These are phyloP conservation scores for Drosophila bunnanda DNA, from an alignment of 2,888 invertebrate genomes.

Conservation along the genomic window DNA sequence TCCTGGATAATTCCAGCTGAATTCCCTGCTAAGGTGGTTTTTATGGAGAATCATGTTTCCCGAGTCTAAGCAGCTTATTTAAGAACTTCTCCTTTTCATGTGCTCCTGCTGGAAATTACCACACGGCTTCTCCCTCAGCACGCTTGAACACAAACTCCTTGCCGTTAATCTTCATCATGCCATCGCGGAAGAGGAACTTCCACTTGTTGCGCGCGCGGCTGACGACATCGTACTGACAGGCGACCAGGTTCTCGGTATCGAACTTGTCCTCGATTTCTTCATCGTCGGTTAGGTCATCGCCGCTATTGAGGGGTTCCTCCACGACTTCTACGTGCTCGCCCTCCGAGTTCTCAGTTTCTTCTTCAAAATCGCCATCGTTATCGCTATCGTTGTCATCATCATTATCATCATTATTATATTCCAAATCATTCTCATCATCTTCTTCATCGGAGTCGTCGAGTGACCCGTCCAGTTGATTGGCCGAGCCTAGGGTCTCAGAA, in stretches of 20 bases:
- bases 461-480: neutral
- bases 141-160: slow-evolving; percentile 7
- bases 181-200: slow-evolving; percentile 1
- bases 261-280: neutral
- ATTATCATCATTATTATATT: neutral
- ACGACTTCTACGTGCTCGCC: neutral
- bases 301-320: slow-evolving; percentile 1
- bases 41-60: neutral
- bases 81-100: neutral
- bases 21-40: neutral
- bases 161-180: slow-evolving; percentile 4
- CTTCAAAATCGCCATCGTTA: too few species aligned
- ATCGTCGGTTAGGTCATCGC: neutral
- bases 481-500: neutral
- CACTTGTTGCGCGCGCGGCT: slow-evolving; percentile 8
- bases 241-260: neutral
- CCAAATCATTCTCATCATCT: too few species aligned
- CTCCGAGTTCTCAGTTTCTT: neutral
- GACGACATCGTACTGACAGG: slow-evolving; percentile 5
- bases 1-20: neutral
- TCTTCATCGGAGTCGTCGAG: neutral
- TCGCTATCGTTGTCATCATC: too few species aligned
- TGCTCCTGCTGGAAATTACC: neutral
- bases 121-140: slow-evolving; percentile 1
- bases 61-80: neutral